Evolutionary conservation across 30 jellyfish, hydroid and myxozoan genomes (phyloP).

Genomic region (Aurelia coerulea): DNA sequence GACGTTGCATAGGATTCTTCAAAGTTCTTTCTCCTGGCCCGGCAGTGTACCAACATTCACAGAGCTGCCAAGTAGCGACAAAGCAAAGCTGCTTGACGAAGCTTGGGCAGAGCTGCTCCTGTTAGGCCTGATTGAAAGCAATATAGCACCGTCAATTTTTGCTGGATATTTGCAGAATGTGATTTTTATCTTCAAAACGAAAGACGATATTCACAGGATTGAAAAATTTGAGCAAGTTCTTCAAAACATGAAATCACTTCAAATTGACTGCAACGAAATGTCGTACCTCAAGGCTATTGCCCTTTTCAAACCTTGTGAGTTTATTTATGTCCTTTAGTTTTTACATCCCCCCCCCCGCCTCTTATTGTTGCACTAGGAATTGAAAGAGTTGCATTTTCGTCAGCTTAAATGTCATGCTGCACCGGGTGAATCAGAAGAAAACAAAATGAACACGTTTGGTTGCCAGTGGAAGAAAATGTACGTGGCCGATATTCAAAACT

Average conservation of each 20-base stretch:
- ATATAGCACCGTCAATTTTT: conserved; percentile 58
- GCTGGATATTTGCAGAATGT: conserved; percentile 54
- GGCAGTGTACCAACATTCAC: conserved; percentile 75
- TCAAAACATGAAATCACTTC: conserved; percentile 62
- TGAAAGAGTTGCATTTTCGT: too few species aligned
- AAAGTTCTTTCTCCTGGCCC: conserved; percentile 69
- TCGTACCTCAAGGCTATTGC: conserved; percentile 87
- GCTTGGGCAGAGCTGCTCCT: conserved; percentile 84
- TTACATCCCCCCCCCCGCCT: too few species aligned
- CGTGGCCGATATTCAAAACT: too few species aligned
- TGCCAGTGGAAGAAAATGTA: too few species aligned
- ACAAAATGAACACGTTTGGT: too few species aligned
- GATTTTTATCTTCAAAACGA: conserved; percentile 28
- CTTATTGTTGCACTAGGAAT: too few species aligned
- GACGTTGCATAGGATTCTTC: conserved; percentile 57
- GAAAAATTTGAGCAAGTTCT: conserved; percentile 64
- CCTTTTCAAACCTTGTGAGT: conserved; percentile 88
- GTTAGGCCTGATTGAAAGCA: conserved; percentile 63
- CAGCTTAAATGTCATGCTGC: too few species aligned
- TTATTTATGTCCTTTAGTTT: too few species aligned
- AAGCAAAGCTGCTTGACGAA: conserved; percentile 71
- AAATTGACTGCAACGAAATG: conserved; percentile 82
- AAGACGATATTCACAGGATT: conserved; percentile 43
- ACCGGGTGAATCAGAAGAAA: too few species aligned
- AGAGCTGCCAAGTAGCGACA: conserved; percentile 79